phyloP scores from a whole-genome alignment of 92 coral and sea anemone species.

The Phenganax marumi region DNA sequence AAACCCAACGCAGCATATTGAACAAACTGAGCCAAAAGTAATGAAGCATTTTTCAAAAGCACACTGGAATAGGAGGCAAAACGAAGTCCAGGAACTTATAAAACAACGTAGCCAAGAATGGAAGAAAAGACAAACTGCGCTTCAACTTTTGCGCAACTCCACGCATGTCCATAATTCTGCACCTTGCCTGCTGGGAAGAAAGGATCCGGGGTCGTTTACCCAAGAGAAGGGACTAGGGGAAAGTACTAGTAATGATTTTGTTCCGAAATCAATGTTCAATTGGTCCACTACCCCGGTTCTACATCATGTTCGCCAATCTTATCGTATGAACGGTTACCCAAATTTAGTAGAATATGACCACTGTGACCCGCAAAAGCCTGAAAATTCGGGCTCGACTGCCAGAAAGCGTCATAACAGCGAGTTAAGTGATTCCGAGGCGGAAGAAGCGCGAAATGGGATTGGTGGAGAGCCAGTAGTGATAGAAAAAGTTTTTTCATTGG shows the following conservation, averaged over 20 bases:
- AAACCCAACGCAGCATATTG: too few species aligned
- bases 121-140: conserved; percentile 21
- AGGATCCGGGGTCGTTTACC: conserved; percentile 1
- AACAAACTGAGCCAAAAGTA: too few species aligned
- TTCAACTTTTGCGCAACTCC: not conserved
- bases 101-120: conserved; percentile 15
- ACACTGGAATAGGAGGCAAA: not conserved
- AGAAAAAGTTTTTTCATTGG: conserved; percentile 15
- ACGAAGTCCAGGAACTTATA: not conserved
- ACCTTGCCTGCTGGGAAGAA: not conserved
- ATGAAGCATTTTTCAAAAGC: not conserved
- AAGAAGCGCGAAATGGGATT: not conserved
- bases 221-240: not conserved
- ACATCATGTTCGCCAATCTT: not conserved
- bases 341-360: not conserved
- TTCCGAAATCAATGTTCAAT: not conserved
- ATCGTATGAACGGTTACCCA: not conserved
- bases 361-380: not conserved
- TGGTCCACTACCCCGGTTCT: conserved; percentile 3
- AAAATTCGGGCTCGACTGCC: not conserved
- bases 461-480: not conserved
- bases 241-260: not conserved
- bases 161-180: not conserved
- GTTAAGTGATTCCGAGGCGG: not conserved
- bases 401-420: not conserved